Evolutionary conservation across 2,113 vertebrate species (phyloP), one percentile per base, ranked within the genome.

Genomic region (Silurus asotus): DNA sequence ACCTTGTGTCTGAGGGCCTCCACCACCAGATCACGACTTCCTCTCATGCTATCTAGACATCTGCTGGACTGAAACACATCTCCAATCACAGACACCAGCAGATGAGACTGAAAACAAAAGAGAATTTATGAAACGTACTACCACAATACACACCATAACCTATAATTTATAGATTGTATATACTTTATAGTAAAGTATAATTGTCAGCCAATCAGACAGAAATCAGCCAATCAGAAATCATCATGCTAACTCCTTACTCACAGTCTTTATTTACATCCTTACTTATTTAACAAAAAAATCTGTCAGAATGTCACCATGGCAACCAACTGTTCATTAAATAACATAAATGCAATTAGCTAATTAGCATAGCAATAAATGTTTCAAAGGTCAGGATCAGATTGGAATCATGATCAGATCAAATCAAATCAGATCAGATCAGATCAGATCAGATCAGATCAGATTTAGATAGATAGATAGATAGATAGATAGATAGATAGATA

Each of bases 1-100:
- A 95, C 95, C 92, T 94, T 95, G 61, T 94, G 94, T 87, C 94
- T 90, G 67, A 95, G 93, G 0, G 94, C 94, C 87, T 95, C 95
- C 84, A 95, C 95, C 64, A 93, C 91, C 88, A 95, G 90, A 81
- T 95, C 94, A 61, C 91, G 90, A n/a, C 90, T 91, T 20, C 86
- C 87, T 23, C 67, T 88, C 51, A 88, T 3, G 0, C 3, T 88
- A 20, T 89, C 86, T 25, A 90, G 82, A 28, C 88, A 91, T 14
- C 83, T 89, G 2, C 91, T 88, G 25, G 90, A 90, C 37, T 51
- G 69, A 84, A 95, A 94, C 4, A 90, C 84, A 4, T 95, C 94
- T 0, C 94, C 94, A 2, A 95, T 92, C 1, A 91, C 23, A 1
- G 94, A 94, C 56, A 95, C 94, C 84, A 95, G 84, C 82, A 95